Conservation (phyloP, 2,888 invertebrate species). For the Eupelmus urozonus region DNA sequence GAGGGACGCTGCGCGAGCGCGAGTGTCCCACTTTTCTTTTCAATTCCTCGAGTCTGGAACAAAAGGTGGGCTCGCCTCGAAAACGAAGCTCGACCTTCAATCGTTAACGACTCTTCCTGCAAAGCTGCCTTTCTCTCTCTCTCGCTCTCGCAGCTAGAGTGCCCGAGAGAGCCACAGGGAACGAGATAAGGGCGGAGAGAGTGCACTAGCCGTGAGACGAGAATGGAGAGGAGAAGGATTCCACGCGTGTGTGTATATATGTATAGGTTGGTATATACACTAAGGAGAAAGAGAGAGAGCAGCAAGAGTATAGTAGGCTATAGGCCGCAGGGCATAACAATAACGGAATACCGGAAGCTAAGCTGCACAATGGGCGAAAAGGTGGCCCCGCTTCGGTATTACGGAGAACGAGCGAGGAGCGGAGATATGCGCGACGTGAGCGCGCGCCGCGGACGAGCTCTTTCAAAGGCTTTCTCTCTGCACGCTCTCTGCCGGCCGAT, state of each 20-base stretch:
- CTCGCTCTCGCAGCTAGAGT: neutral
- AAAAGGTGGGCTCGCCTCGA: conserved; percentile 38
- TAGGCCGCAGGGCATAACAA: conserved; percentile 31
- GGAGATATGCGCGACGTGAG: neutral
- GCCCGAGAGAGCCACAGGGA: conserved; percentile 15
- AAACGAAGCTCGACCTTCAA: conserved; percentile 54
- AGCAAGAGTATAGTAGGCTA: conserved; percentile 2
- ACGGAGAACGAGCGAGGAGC: too few species aligned
- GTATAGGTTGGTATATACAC: neutral
- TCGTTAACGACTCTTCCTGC: conserved; percentile 50
- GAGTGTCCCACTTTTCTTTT: conserved; percentile 55
- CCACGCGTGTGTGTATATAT: neutral
- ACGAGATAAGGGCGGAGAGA: conserved; percentile 50
- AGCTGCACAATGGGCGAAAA: conserved; percentile 44
- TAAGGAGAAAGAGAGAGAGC: neutral
- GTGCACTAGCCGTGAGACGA: neutral
- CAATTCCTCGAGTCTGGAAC: conserved; percentile 44
- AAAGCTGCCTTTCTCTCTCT: neutral
- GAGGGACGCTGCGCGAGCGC: neutral
- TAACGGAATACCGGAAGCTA: conserved; percentile 39
- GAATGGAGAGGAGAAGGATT: conserved; percentile 8
- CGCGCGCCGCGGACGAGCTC: neutral
- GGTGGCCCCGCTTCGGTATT: neutral
- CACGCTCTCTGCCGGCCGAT: too few species aligned
- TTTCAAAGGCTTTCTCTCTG: neutral